phyloP scores from a whole-genome alignment of 2,797 vertebrate species.

The Enteromius treurensis region DNA sequence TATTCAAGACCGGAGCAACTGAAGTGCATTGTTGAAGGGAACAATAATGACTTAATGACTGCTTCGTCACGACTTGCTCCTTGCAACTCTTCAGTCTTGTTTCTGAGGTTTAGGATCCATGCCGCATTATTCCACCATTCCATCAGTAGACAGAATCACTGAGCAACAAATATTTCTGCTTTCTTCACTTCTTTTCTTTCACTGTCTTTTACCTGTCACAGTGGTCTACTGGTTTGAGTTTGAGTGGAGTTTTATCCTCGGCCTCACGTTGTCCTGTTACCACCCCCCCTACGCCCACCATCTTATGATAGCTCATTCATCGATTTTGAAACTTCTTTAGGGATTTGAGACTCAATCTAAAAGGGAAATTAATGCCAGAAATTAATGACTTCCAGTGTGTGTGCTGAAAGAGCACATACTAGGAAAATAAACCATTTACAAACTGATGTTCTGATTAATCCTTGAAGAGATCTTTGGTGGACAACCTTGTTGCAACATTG shows the following conservation, averaged over 20 bases:
- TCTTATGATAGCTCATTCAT: conserved; percentile 40
- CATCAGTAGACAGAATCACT: neutral
- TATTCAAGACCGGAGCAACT: neutral
- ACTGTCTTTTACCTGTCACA: conserved; percentile 16
- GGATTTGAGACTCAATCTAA: conserved; percentile 39
- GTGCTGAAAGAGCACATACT: conserved; percentile 44
- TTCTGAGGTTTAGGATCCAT: neutral
- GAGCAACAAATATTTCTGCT: neutral
- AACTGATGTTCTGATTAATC: conserved; percentile 14
- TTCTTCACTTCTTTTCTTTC: neutral
- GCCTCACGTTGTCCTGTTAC: conserved; percentile 8
- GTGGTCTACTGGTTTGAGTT: conserved; percentile 26
- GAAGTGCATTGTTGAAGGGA: neutral
- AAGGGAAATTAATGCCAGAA: conserved; percentile 45
- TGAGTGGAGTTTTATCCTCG: neutral
- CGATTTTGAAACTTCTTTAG: conserved; percentile 52
- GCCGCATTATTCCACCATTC: neutral
- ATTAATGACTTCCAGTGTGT: conserved; percentile 45
- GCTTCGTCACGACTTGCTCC: neutral
- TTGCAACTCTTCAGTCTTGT: neutral
- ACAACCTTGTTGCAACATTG: conserved; percentile 37
- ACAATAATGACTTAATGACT: neutral
- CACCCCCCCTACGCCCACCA: neutral
- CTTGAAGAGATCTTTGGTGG: neutral
- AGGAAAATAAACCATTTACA: conserved; percentile 25